Evolutionary conservation across 2,113 vertebrate genomes (phyloP).

Genomic region (Muscicapa adusta): DNA sequence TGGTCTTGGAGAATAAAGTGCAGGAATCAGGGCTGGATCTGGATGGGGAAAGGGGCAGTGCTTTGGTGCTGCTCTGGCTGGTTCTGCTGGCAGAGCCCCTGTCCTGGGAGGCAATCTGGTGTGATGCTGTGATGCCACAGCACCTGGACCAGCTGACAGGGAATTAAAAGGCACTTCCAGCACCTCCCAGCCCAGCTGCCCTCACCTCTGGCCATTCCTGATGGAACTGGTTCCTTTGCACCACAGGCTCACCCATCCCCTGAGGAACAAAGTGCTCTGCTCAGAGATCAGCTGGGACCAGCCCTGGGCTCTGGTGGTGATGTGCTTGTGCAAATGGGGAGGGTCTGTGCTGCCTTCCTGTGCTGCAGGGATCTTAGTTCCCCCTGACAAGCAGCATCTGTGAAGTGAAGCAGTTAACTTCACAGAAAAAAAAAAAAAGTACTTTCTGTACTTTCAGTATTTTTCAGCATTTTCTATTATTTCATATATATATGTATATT

Average conservation of each 20-base stretch:
- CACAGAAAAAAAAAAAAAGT: neutral
- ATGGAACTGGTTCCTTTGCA: neutral
- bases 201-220: neutral
- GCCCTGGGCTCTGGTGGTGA: neutral
- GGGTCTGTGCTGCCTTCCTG: neutral
- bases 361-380: neutral
- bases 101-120: neutral
- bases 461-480: neutral
- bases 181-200: neutral
- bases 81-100: neutral
- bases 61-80: neutral
- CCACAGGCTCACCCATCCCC: fast-evolving
- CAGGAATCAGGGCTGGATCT: neutral
- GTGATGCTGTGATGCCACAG: neutral
- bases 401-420: neutral
- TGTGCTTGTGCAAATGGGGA: neutral
- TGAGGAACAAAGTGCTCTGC: neutral
- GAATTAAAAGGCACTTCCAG: neutral
- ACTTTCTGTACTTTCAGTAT: neutral
- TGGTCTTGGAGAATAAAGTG: neutral
- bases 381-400: neutral
- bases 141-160: neutral
- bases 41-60: neutral
- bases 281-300: neutral
- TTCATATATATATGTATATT: neutral